These are phyloP conservation scores for Microctenopoma stevenorrisi DNA, from an alignment of 2,797 vertebrate species.

Conservation along the genomic window DNA sequence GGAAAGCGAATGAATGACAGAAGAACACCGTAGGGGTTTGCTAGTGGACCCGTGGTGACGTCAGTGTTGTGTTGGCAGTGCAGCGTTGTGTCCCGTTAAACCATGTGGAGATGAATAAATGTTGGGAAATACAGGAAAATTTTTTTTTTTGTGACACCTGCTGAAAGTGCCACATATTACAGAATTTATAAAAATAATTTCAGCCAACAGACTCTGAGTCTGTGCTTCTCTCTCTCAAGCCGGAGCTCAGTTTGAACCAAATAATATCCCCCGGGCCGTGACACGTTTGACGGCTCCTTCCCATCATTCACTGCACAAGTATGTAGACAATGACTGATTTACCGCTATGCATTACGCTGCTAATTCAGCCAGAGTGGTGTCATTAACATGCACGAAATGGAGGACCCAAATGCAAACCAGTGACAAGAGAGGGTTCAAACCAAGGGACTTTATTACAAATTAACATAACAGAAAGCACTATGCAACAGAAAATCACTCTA, in stretches of 20 bases:
- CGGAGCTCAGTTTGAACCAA: slow-evolving; percentile 15
- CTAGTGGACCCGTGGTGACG: slow-evolving; percentile 6
- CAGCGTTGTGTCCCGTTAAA: slow-evolving; percentile 2
- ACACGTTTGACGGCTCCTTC: slow-evolving; percentile 40
- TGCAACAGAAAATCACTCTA: too few species aligned
- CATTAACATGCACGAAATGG: too few species aligned
- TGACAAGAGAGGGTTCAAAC: too few species aligned
- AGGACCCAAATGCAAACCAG: too few species aligned
- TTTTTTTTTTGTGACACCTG: not conserved
- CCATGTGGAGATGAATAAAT: slow-evolving; percentile 24
- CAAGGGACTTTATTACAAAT: too few species aligned
- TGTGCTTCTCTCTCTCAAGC: slow-evolving; percentile 4
- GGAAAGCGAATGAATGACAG: slow-evolving; percentile 38
- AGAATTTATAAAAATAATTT: slow-evolving; percentile 18
- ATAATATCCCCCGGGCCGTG: slow-evolving; percentile 18
- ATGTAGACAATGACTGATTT: slow-evolving; percentile 52
- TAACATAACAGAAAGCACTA: too few species aligned
- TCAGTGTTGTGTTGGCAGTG: slow-evolving; percentile 11
- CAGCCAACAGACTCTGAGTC: slow-evolving; percentile 8
- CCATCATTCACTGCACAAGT: slow-evolving; percentile 45
- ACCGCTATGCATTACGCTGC: slow-evolving; percentile 43
- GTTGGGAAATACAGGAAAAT: not conserved
- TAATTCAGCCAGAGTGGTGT: slow-evolving; percentile 24
- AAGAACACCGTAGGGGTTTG: slow-evolving; percentile 19
- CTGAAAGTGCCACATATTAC: not conserved